phyloP scores from a whole-genome alignment of 2,888 invertebrate genomes.

The Dasypolia templi region DNA sequence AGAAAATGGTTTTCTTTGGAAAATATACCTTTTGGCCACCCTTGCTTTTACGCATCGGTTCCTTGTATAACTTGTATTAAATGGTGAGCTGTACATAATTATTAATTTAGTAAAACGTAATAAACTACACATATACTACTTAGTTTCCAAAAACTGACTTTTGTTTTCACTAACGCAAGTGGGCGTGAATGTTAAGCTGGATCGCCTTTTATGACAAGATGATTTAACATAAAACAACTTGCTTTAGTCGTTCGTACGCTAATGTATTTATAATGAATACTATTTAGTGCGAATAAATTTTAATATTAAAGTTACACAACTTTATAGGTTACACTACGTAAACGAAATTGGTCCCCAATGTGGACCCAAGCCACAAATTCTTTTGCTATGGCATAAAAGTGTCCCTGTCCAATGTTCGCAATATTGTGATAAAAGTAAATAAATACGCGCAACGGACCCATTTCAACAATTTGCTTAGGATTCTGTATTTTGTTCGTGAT shows the following conservation, averaged over 20 bases:
- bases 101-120: not conserved
- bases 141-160: conserved; percentile 26
- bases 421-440: conserved; percentile 81
- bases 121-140: not conserved
- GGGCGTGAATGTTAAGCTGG: conserved; percentile 43
- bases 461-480: conserved; percentile 81
- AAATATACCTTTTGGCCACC: not conserved
- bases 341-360: conserved; percentile 61
- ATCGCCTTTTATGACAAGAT: conserved; percentile 45
- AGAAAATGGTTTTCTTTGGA: not conserved
- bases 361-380: conserved; percentile 69
- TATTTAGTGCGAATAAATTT: conserved; percentile 27
- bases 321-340: conserved; percentile 31
- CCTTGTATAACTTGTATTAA: too few species aligned
- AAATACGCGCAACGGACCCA: conserved; percentile 75
- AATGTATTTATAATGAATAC: conserved; percentile 54
- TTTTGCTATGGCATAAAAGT: conserved; percentile 71
- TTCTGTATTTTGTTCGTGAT: conserved; percentile 72
- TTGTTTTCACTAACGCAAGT: conserved; percentile 35
- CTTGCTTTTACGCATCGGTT: not conserved
- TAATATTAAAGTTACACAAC: conserved; percentile 32
- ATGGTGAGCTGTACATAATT: not conserved
- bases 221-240: conserved; percentile 38
- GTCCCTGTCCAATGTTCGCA: conserved; percentile 71
- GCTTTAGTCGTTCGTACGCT: conserved; percentile 23